Evolutionary conservation across 2,888 invertebrate species (phyloP).

Genomic region (Amphipyra berbera): DNA sequence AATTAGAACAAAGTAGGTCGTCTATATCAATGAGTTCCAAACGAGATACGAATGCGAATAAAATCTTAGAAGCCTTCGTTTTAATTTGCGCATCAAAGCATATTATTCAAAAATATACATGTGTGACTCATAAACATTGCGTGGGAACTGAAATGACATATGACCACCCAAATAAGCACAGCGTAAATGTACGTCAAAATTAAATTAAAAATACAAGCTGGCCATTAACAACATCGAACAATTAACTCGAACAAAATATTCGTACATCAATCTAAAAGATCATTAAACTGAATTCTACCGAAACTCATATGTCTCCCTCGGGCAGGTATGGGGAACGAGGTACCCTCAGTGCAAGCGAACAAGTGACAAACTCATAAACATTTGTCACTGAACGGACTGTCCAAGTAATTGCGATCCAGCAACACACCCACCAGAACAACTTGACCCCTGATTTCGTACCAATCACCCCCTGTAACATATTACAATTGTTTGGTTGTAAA

Average conservation of each 20-base stretch:
- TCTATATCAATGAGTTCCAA: too few relatives aligned
- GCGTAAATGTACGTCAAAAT: slow-evolving; percentile 39
- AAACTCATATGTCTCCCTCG: slow-evolving; percentile 71
- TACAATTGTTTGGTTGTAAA: slow-evolving; percentile 1
- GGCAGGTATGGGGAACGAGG: slow-evolving; percentile 74
- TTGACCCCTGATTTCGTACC: slow-evolving; percentile 60
- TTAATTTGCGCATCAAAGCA: too few relatives aligned
- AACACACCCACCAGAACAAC: slow-evolving; percentile 73
- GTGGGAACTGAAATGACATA: slow-evolving; percentile 23
- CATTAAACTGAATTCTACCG: slow-evolving; percentile 77
- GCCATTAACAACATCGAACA: slow-evolving; percentile 58
- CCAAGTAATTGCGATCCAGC: slow-evolving; percentile 83
- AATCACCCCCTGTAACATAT: slow-evolving; percentile 13
- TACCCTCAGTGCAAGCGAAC: slow-evolving; percentile 72
- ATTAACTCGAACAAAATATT: slow-evolving; percentile 58
- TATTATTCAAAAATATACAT: too few relatives aligned
- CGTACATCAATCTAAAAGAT: slow-evolving; percentile 74
- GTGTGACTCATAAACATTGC: neutral
- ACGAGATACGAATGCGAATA: too few relatives aligned
- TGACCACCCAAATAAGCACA: slow-evolving; percentile 21
- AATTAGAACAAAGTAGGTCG: too few relatives aligned
- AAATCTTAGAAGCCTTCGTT: too few relatives aligned
- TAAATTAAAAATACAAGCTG: slow-evolving; percentile 48
- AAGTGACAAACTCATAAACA: slow-evolving; percentile 90
- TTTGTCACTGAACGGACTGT: slow-evolving; percentile 86